phyloP scores from a whole-genome alignment of 1,140 invertebrate species.

The Archivesica marissinica region DNA sequence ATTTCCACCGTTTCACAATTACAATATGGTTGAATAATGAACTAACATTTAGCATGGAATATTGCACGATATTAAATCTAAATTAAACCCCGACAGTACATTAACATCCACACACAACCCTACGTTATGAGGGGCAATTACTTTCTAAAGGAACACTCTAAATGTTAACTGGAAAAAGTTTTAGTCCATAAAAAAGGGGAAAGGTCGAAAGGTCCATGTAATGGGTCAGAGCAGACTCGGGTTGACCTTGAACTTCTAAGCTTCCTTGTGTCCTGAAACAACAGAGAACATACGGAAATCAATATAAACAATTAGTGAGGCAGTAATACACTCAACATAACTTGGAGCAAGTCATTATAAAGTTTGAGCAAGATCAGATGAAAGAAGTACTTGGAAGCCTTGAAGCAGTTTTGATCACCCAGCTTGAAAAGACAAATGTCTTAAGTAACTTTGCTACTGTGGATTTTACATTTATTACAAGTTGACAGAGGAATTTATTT shows the following conservation, averaged over 20 bases:
- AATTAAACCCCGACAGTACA: neutral
- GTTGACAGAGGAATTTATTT: too few relatives aligned
- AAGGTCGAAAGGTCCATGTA: conserved; percentile 48
- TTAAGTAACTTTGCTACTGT: too few relatives aligned
- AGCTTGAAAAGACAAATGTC: too few relatives aligned
- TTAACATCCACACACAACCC: neutral
- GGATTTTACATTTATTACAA: too few relatives aligned
- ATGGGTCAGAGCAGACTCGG: conserved; percentile 55
- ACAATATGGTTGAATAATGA: neutral
- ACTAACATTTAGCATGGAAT: neutral
- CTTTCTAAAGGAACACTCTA: conserved; percentile 18
- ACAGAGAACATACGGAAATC: neutral
- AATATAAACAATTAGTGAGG: too few relatives aligned
- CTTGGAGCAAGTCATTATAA: too few relatives aligned
- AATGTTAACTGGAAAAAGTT: neutral
- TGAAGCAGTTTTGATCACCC: too few relatives aligned
- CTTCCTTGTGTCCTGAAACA: conserved; percentile 30
- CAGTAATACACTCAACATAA: too few relatives aligned
- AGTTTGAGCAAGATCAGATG: too few relatives aligned
- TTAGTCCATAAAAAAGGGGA: conserved; percentile 12
- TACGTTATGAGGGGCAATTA: neutral
- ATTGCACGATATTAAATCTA: conserved; percentile 26
- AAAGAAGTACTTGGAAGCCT: too few relatives aligned
- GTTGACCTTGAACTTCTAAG: conserved; percentile 36
- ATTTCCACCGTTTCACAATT: neutral